Base-by-base conservation (phyloP, 2,888 invertebrate species). In the Oeneis ivallda region DNA sequence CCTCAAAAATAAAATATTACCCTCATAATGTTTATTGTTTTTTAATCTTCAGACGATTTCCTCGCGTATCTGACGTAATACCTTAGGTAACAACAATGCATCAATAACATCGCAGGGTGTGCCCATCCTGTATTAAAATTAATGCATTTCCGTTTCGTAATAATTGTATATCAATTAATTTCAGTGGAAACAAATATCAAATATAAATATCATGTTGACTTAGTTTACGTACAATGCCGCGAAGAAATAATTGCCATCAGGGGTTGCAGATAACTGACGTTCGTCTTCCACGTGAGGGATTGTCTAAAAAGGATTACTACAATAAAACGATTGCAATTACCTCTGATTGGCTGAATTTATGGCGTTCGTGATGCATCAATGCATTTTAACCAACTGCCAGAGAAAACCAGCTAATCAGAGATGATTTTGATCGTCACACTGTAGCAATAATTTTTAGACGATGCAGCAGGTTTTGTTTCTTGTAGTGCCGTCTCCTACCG, bases 81-180 rank as follows among this genome's bases (percentile, higher is more conserved):
- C 19, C 3, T 5, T 53, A 50, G n/a, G n/a, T 9, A 64, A 50
- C 57, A 64, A 58, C 57, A 58, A 52, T 57, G 32, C 32, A 50
- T 50, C 57, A 15, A 39, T 56, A 56, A 32, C 19, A 34, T 6
- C 41, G 43, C n/a, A 32, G 53, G 65, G 60, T 53, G 53, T 60
- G 54, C 39, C 49, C 60, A 60, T 60, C 65, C 60, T 59, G 37
- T 60, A 47, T 39, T 47, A 39, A 54, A 65, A 54, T 39, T 3
- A 53, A 54, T 39, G 34, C 57, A 34, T n/a, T 34, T 58, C 45
- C 47, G 56, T 63, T 57, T 57, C 57, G 47, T 60, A 65, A 49
- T 64, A 59, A 50, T 65, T 65, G 11, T 45, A 43, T 54, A 54
- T 45, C 37, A 54, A 19, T 59, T 47, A 60, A 60, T 49, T 32